These are phyloP conservation scores for Leptopilina clavipes DNA, from an alignment of 1,140 invertebrate genomes.

Conservation along the genomic window DNA sequence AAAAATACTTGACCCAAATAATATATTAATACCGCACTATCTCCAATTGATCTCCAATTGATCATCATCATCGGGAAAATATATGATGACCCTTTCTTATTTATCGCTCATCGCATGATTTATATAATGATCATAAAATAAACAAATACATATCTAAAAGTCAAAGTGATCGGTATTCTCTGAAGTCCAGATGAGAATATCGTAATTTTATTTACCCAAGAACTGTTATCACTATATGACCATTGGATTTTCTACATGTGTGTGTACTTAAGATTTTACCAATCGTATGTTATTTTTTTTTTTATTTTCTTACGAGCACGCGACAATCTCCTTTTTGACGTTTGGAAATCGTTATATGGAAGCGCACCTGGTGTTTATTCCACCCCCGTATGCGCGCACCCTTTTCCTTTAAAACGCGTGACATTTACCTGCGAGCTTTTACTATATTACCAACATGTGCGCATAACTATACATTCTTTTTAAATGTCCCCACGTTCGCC, in stretches of 20 bases:
- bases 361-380: not conserved
- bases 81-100: too few species aligned
- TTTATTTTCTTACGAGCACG: slow-evolving; percentile 9
- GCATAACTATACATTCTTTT: slow-evolving; percentile 16
- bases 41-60: too few species aligned
- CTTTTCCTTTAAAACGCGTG: not conserved
- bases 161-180: not conserved
- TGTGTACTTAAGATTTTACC: slow-evolving; percentile 14
- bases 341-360: not conserved
- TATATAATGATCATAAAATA: not conserved
- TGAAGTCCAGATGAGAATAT: not conserved
- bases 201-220: not conserved
- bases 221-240: not conserved
- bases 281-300: not conserved
- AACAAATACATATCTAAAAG: not conserved
- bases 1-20: not conserved
- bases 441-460: slow-evolving; percentile 4
- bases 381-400: slow-evolving; percentile 14
- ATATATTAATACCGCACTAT: too few species aligned
- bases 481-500: not conserved
- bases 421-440: slow-evolving; percentile 21
- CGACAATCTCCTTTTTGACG: slow-evolving; percentile 6
- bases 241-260: not conserved
- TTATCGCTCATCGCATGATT: too few species aligned
- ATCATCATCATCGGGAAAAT: too few species aligned